Conservation (phyloP, 1,140 invertebrate species). For the Aphaenogaster rudis region DNA sequence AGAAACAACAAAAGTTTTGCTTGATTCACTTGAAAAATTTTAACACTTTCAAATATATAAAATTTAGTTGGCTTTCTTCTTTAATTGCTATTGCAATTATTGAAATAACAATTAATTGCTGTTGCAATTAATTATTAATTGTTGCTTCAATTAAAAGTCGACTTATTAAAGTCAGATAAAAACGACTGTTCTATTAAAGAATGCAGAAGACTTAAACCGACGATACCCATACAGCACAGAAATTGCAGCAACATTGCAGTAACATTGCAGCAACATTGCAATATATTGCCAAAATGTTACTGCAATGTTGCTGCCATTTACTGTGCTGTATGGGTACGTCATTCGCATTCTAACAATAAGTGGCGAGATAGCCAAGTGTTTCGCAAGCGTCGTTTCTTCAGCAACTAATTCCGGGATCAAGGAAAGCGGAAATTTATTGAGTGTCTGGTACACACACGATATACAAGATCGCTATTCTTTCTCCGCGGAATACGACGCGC, state of each 20-base stretch:
- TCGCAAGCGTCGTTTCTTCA: constrained; percentile 7
- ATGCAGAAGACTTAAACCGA: neutral
- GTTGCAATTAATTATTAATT: neutral
- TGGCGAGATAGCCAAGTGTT: neutral
- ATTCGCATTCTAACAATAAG: constrained; percentile 8
- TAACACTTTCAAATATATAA: neutral
- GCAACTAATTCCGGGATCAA: constrained; percentile 50
- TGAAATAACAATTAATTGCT: neutral
- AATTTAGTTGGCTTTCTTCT: neutral
- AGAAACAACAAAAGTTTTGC: neutral
- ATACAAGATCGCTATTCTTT: constrained; percentile 55
- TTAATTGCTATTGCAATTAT: neutral
- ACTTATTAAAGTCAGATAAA: constrained; percentile 7
- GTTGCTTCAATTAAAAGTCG: neutral
- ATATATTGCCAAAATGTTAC: no score
- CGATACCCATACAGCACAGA: neutral
- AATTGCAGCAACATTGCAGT: no score
- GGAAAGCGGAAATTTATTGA: constrained; percentile 57
- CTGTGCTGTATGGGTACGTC: neutral
- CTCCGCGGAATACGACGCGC: constrained; percentile 54
- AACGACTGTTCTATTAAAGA: neutral
- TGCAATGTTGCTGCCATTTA: no score
- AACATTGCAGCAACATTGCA: no score
- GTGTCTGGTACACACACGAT: constrained; percentile 6
- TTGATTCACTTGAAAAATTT: neutral